phyloP scores from a whole-genome alignment of 1,140 invertebrate species.

The Hypsibius dujardini region DNA sequence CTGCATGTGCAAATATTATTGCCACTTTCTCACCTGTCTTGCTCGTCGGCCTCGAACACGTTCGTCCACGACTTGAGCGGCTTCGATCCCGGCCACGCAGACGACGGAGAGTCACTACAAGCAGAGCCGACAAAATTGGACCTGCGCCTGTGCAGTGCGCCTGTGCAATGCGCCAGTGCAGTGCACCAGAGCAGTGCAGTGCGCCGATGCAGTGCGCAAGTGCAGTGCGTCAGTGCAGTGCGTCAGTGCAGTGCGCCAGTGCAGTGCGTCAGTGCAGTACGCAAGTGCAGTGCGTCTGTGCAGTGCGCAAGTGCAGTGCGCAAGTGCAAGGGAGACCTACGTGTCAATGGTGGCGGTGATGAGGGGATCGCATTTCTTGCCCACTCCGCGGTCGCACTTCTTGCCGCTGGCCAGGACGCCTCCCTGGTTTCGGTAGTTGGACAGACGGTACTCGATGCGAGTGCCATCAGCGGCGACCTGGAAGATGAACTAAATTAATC shows the following conservation, averaged over 20 bases:
- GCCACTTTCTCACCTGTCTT: background rate
- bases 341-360: conserved; percentile 11
- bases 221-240: background rate
- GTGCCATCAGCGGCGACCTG: conserved; percentile 4
- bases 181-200: background rate
- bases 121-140: background rate
- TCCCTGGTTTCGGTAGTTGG: background rate
- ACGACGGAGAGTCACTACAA: background rate
- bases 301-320: background rate
- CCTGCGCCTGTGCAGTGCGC: background rate
- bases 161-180: background rate
- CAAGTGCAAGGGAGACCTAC: background rate
- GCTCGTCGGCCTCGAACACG: conserved; percentile 6
- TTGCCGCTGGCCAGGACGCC: background rate
- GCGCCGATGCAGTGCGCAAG: background rate
- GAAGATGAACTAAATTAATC: no score
- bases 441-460: background rate
- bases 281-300: background rate
- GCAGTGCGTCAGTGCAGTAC: background rate
- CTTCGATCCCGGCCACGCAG: background rate
- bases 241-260: background rate
- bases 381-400: background rate
- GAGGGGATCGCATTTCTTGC: background rate
- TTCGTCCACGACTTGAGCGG: background rate
- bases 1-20: background rate